A percentile compares a stretch with the other conserved stretches of the same genome.
Evolutionary conservation across 2,113 vertebrate genomes (phyloP).

Genomic region (Rhodinocichla rosea): DNA sequence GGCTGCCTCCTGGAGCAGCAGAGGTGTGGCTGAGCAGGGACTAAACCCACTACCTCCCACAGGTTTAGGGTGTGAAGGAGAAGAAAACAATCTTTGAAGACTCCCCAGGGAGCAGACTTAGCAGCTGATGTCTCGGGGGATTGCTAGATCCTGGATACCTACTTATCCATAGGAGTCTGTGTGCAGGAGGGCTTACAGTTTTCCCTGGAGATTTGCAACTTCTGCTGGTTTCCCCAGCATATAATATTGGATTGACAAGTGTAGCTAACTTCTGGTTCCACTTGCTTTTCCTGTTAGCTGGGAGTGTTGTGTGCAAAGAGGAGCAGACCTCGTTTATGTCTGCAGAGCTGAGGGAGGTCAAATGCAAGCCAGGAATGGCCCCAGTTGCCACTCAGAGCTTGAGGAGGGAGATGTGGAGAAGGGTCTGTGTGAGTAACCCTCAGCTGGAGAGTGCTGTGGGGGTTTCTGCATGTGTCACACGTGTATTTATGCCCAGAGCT

Average conservation of each 20-base stretch:
- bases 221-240: slow-evolving; percentile 3
- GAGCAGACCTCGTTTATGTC: background rate
- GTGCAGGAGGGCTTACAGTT: background rate
- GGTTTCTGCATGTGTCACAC: rapidly evolving
- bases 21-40: background rate
- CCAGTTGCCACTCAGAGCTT: background rate
- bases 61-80: background rate
- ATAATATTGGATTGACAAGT: slow-evolving; percentile 48
- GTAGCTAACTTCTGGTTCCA: slow-evolving; percentile 55
- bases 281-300: background rate
- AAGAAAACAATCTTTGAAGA: background rate
- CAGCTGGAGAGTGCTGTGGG: background rate
- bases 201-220: slow-evolving; percentile 5
- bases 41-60: rapidly evolving
- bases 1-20: background rate
- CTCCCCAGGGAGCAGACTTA: background rate
- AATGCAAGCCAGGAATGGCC: background rate
- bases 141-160: background rate
- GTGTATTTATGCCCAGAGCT: background rate
- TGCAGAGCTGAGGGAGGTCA: background rate
- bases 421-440: background rate
- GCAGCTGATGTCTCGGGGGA: background rate
- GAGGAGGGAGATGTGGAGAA: background rate
- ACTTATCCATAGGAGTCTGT: background rate
- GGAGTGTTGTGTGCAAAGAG: background rate